Percentiles rank a stretch among this genome's conserved stretches.
Evolutionary conservation across 1,140 invertebrate species (phyloP).

Genomic region (Propsilocerus akamusi): DNA sequence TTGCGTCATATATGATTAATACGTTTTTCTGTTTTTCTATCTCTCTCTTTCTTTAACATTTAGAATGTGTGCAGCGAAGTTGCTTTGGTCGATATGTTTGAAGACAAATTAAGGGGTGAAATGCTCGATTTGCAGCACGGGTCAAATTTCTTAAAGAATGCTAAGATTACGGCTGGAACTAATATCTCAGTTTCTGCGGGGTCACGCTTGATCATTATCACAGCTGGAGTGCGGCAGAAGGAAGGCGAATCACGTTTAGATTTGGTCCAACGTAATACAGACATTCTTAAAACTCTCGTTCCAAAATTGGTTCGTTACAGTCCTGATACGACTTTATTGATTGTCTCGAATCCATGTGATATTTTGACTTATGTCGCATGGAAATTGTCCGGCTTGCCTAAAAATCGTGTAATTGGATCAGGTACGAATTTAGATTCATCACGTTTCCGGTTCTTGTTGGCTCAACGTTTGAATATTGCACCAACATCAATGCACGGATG

Average conservation of each 20-base stretch:
- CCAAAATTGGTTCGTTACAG: conserved; percentile 67
- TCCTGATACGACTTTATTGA: conserved; percentile 67
- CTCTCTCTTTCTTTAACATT: conserved; percentile 7
- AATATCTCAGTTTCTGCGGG: conserved; percentile 58
- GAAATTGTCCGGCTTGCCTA: conserved; percentile 76
- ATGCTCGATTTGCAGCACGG: conserved; percentile 81
- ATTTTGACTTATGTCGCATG: conserved; percentile 84
- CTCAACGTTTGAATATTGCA: conserved; percentile 58
- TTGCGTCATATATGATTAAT: too few relatives aligned
- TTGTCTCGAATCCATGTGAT: conserved; percentile 84
- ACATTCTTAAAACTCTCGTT: conserved; percentile 73
- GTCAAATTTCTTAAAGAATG: conserved; percentile 60
- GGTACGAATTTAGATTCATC: conserved; percentile 84
- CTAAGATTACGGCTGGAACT: conserved; percentile 55
- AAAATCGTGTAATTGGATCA: conserved; percentile 70
- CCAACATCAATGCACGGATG: conserved; percentile 67
- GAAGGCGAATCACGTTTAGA: conserved; percentile 68
- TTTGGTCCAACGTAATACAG: conserved; percentile 73
- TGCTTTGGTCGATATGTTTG: conserved; percentile 59
- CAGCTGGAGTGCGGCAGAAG: conserved; percentile 71
- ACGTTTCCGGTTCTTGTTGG: conserved; percentile 72
- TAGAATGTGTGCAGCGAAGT: conserved; percentile 65
- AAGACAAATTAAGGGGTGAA: conserved; percentile 71
- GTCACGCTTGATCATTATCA: conserved; percentile 70
- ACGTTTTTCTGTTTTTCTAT: background rate